These are phyloP conservation scores for Redunca redunca DNA, from an alignment of 2,113 vertebrate species.

Conservation along the genomic window DNA sequence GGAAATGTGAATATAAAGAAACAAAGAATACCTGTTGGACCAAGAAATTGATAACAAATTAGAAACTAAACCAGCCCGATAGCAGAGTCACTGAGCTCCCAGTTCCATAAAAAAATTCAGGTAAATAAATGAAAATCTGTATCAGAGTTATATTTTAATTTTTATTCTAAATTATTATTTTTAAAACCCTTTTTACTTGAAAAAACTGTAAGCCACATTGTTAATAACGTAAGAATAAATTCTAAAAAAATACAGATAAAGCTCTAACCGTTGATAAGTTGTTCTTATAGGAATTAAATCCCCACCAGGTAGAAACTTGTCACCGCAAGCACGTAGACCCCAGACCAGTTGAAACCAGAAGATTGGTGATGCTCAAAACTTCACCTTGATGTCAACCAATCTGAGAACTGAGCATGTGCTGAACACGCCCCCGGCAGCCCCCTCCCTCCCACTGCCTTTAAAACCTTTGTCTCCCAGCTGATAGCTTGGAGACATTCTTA, in stretches of 20 bases:
- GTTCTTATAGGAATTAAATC: background rate
- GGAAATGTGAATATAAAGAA: background rate
- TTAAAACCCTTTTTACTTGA: slow-evolving; percentile 84
- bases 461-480: background rate
- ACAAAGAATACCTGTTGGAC: background rate
- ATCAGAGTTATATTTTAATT: slow-evolving; percentile 92
- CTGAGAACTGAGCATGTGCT: fast-evolving
- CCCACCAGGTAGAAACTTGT: background rate
- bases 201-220: slow-evolving; percentile 80
- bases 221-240: slow-evolving; percentile 82
- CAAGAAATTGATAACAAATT: background rate
- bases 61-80: background rate
- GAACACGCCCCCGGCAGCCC: fast-evolving
- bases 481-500: background rate
- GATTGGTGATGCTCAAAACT: background rate
- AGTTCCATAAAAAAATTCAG: slow-evolving; percentile 62
- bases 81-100: background rate
- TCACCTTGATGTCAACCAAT: background rate
- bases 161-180: slow-evolving; percentile 80
- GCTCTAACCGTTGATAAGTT: background rate
- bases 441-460: background rate
- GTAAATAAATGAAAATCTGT: slow-evolving; percentile 87
- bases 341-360: background rate
- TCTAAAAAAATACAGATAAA: background rate
- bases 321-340: fast-evolving